These are phyloP conservation scores for Coccyzus lansbergi DNA, from an alignment of 2,797 vertebrate species.

Conservation along the genomic window DNA sequence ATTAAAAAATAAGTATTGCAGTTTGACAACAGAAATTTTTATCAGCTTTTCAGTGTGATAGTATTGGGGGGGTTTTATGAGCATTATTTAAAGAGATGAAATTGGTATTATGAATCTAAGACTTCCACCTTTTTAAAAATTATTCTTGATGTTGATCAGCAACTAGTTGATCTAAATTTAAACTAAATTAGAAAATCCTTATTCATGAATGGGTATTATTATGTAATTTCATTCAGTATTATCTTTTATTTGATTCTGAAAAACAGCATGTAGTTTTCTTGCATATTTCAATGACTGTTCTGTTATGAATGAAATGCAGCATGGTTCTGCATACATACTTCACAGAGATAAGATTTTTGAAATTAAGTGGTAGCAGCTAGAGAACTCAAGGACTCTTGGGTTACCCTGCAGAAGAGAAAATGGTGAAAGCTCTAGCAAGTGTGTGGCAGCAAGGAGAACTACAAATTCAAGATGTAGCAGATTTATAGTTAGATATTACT, in stretches of 20 bases:
- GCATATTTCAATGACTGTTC: not conserved
- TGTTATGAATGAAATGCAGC: not conserved
- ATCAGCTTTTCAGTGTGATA: not conserved
- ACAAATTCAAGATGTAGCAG: not conserved
- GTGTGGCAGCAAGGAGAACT: not conserved
- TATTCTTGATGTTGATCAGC: not conserved
- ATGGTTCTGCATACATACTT: not conserved
- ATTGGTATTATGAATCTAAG: not conserved
- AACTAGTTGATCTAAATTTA: not conserved
- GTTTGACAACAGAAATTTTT: not conserved
- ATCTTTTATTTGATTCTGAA: conserved; percentile 4
- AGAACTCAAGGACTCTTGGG: not conserved
- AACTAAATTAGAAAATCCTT: not conserved
- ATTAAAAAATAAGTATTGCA: not conserved
- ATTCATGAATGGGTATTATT: not conserved
- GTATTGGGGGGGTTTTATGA: not conserved
- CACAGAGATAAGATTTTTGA: not conserved
- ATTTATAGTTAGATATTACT: not conserved
- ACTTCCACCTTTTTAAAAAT: not conserved
- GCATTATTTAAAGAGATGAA: not conserved
- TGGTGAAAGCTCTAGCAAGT: not conserved
- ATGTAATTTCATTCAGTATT: not conserved
- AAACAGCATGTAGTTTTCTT: not conserved
- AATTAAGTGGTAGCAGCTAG: not conserved
- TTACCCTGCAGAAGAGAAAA: not conserved